Conservation (phyloP, 2,888 invertebrate species). For the Rotaria socialis region DNA sequence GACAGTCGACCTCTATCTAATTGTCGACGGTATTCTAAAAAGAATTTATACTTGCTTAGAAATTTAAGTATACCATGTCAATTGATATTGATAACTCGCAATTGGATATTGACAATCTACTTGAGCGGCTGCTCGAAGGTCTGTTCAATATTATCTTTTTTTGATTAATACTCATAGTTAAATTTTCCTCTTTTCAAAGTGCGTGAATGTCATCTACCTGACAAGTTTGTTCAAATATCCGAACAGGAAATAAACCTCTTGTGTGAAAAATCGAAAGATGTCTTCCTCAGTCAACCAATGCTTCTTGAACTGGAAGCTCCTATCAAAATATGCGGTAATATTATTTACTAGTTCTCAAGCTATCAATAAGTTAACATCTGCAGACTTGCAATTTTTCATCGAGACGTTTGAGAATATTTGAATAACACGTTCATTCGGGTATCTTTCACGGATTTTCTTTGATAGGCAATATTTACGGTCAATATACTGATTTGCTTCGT, state of each 20-base stretch:
- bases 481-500: constrained; percentile 30
- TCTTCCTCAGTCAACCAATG: background rate
- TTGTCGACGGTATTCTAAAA: background rate
- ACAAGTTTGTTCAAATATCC: background rate
- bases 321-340: constrained; percentile 15
- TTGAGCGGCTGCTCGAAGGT: constrained; percentile 17
- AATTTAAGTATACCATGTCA: background rate
- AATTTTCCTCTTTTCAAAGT: background rate
- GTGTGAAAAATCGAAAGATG: background rate
- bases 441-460: background rate
- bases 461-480: background rate
- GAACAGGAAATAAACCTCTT: background rate
- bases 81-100: background rate
- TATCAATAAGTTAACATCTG: too few relatives aligned
- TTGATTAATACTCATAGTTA: background rate
- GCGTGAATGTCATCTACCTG: background rate
- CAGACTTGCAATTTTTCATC: background rate
- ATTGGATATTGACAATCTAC: background rate
- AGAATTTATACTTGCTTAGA: background rate
- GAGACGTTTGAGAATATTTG: background rate
- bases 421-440: background rate
- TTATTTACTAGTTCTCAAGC: background rate
- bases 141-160: background rate
- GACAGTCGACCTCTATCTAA: background rate
- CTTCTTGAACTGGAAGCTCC: constrained; percentile 19